Conservation (phyloP, 2,113 vertebrate species). For the Salvator merianae region DNA sequence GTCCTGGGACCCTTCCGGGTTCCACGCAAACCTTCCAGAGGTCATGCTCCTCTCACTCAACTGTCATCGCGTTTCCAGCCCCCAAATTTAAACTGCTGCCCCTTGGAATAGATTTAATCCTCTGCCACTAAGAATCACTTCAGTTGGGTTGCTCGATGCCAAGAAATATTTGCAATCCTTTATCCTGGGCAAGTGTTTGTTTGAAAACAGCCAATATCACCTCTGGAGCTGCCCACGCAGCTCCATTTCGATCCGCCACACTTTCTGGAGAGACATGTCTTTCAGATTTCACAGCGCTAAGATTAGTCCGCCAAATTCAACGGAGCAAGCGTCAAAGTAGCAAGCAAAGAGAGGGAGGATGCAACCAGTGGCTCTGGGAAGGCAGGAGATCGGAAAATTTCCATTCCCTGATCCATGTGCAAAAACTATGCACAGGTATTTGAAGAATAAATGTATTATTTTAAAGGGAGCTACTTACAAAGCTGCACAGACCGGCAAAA, state of each 20-base stretch:
- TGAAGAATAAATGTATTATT: too few relatives aligned
- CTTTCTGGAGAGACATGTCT: neutral
- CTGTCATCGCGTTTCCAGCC: too few relatives aligned
- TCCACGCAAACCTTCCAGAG: too few relatives aligned
- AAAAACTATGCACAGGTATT: too few relatives aligned
- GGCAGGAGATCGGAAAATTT: too few relatives aligned
- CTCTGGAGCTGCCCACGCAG: neutral
- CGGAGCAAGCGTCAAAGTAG: neutral
- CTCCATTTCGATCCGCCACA: neutral
- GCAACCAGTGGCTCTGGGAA: neutral
- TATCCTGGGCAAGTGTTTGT: neutral
- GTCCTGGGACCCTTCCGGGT: too few relatives aligned
- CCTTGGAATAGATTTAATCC: too few relatives aligned
- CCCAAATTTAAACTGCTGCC: too few relatives aligned
- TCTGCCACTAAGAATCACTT: neutral
- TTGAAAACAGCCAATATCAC: neutral
- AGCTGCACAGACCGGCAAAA: too few relatives aligned
- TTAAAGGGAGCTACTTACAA: too few relatives aligned
- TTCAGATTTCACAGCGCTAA: neutral
- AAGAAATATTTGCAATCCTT: rapidly evolving
- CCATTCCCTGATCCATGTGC: too few relatives aligned
- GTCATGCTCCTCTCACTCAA: too few relatives aligned
- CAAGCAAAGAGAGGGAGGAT: neutral
- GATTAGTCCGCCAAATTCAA: neutral
- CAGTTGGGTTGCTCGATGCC: rapidly evolving